phyloP scores from a whole-genome alignment of 2,797 vertebrate genomes.

The Acanthornis magna region DNA sequence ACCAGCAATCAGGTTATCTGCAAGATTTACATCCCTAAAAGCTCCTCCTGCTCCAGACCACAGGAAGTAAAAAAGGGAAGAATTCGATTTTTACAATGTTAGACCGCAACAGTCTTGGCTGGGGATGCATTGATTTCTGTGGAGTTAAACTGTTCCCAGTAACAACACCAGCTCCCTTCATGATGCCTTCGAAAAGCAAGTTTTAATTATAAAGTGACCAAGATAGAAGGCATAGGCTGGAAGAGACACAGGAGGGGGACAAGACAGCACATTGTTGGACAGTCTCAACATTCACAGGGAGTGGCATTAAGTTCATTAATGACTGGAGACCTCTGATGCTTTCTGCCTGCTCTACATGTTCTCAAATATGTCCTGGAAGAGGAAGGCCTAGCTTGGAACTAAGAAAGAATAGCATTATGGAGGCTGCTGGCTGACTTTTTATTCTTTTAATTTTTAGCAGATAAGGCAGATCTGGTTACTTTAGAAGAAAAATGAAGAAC shows the following conservation, averaged over 20 bases:
- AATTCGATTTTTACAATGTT: neutral
- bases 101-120: neutral
- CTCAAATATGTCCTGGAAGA: neutral
- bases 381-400: neutral
- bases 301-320: rapidly evolving
- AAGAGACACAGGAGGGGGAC: neutral
- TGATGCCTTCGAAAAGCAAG: neutral
- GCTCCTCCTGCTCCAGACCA: neutral
- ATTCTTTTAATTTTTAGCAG: neutral
- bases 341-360: neutral
- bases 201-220: neutral
- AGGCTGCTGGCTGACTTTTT: neutral
- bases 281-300: neutral
- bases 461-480: neutral
- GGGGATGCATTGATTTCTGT: neutral
- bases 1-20: rapidly evolving
- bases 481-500: neutral
- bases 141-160: neutral
- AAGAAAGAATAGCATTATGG: neutral
- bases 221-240: neutral
- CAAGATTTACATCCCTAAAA: neutral
- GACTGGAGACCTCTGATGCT: neutral
- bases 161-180: neutral
- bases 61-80: neutral
- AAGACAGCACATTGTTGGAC: neutral